These are phyloP conservation scores for Brachyhypopomus gauderio DNA, from an alignment of 2,113 vertebrate species.

Conservation along the genomic window DNA sequence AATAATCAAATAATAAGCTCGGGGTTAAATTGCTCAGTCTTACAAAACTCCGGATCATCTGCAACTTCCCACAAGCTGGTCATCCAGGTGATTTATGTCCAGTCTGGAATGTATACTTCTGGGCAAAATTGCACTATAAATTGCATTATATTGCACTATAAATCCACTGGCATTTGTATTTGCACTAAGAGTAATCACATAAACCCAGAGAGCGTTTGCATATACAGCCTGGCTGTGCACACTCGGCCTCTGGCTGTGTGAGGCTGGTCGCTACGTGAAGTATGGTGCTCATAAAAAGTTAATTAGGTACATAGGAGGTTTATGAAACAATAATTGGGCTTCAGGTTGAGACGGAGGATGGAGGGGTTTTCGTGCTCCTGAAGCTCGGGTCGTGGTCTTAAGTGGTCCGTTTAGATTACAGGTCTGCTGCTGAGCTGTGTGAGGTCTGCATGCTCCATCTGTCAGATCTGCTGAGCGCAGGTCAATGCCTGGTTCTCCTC, in stretches of 20 bases:
- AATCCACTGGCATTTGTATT: slow-evolving; percentile 51
- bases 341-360: slow-evolving; percentile 39
- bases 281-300: slow-evolving; percentile 55
- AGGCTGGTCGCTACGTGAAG: slow-evolving; percentile 42
- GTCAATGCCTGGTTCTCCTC: not conserved
- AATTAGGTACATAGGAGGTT: slow-evolving; percentile 50
- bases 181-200: slow-evolving; percentile 48
- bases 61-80: slow-evolving; percentile 28
- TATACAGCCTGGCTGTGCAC: slow-evolving; percentile 34
- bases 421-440: not conserved
- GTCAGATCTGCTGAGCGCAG: not conserved
- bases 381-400: slow-evolving; percentile 28
- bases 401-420: slow-evolving; percentile 25
- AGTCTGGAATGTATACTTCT: slow-evolving; percentile 42
- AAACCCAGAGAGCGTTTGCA: slow-evolving; percentile 43
- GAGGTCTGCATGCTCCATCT: not conserved
- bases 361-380: slow-evolving; percentile 34
- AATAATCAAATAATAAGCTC: too few relatives aligned
- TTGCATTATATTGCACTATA: slow-evolving; percentile 44
- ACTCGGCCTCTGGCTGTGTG: slow-evolving; percentile 31
- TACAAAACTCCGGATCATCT: slow-evolving; percentile 16
- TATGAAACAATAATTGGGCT: slow-evolving; percentile 53
- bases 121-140: slow-evolving; percentile 52
- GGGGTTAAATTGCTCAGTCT: slow-evolving; percentile 4
- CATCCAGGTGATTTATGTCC: slow-evolving; percentile 50